Evolutionary conservation across 1,140 invertebrate genomes (phyloP).

Genomic region (Tribolium castaneum): DNA sequence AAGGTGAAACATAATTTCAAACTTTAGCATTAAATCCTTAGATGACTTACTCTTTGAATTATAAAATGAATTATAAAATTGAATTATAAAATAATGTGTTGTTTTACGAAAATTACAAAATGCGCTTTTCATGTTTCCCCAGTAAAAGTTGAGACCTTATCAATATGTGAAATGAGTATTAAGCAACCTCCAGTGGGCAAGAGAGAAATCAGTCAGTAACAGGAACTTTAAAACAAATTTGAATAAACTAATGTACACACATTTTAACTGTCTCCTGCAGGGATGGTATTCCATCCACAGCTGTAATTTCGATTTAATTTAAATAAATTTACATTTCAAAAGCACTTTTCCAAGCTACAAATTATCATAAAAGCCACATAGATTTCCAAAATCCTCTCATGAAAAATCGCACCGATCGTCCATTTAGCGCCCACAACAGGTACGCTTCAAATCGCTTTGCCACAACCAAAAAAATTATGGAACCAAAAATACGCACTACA

Average conservation of each 20-base stretch:
- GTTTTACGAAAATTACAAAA: no score
- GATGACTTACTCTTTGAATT: no score
- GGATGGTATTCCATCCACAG: not conserved
- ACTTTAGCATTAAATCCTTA: no score
- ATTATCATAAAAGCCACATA: not conserved
- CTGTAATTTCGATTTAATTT: slow-evolving; percentile 14
- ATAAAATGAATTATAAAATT: no score
- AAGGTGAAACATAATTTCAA: no score
- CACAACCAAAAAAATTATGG: not conserved
- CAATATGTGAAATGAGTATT: no score
- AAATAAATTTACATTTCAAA: slow-evolving; percentile 25
- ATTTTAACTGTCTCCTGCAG: not conserved
- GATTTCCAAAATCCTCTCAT: not conserved
- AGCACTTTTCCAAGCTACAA: not conserved
- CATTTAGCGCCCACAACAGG: no score
- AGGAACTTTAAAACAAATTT: not conserved
- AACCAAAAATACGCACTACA: not conserved
- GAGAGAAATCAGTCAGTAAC: no score
- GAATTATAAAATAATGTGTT: no score
- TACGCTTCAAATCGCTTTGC: not conserved
- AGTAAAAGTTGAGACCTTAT: no score
- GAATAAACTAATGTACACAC: not conserved
- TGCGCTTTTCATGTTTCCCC: not conserved
- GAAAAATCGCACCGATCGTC: not conserved
- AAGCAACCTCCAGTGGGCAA: no score